Base-by-base conservation (phyloP, 1,140 invertebrate species). In the Drosophila melanica region DNA sequence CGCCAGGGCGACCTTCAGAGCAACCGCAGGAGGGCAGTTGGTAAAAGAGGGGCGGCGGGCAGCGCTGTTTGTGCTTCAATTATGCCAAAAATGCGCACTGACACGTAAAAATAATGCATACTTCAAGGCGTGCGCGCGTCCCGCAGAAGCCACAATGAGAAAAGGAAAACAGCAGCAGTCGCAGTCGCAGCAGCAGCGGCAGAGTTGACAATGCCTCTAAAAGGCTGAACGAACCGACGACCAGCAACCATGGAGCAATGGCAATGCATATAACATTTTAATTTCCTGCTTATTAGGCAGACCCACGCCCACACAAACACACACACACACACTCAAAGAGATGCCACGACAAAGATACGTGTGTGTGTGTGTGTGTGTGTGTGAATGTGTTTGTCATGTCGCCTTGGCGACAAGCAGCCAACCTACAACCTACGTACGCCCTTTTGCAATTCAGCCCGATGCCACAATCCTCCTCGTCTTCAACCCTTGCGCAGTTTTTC, bases 81-180 rank as follows among this genome's bases (percentile, higher is more conserved):
- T 87, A 87, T 87, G 79, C 82, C 82, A 87, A 87, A 87, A 87
- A 87, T 87, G 82, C 82, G 82, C 82, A 87, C 82, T 87, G 82
- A 87, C 82, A 87, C 82, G 82, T 87, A 87, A 87, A 87, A 87
- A 87, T 87, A 87, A 87, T 87, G 82, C 82, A 87, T 87, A 87
- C 82, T 87, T 82, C 75, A 87, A 87, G 82, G 79, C 84, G 81
- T 80, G 79, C 70, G 57, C 79, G 69, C 60, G 39, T 74, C 58
- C 79, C 79, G 75, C 65, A 66, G 33, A 27, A 63, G 62, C 64
- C 67, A 54, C 75, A 74, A 60, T 23, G 45, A 41, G 35, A 51
- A 63, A 42, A 45, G 64, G 12, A 48, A 33, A 47, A 50, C 30
- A 12, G 55, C 39, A 53, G 64, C 8, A 44, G 59, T 44, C 39